Evolutionary conservation across 2,888 invertebrate species (phyloP).

Genomic region (Drosophila falleni): DNA sequence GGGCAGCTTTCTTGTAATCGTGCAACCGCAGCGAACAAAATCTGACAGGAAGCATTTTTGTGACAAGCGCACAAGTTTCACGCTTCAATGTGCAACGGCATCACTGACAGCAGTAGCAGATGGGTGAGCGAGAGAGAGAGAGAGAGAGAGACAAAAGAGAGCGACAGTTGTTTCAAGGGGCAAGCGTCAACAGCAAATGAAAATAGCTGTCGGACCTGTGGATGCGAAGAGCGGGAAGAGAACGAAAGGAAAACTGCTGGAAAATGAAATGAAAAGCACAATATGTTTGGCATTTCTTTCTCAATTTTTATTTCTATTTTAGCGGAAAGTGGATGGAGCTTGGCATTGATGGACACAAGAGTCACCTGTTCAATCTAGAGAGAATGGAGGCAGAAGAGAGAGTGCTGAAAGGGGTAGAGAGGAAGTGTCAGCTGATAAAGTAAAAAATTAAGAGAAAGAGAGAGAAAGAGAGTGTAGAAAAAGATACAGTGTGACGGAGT

Average conservation of each 20-base stretch:
- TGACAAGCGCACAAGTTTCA: slow-evolving; percentile 84
- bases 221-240: background rate
- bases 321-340: slow-evolving; percentile 23
- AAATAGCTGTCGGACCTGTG: slow-evolving; percentile 53
- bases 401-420: background rate
- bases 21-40: slow-evolving; percentile 67
- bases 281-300: slow-evolving; percentile 54
- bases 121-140: background rate
- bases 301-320: slow-evolving; percentile 20
- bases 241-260: slow-evolving; percentile 5
- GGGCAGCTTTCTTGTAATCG: slow-evolving; percentile 31
- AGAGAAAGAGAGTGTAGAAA: background rate
- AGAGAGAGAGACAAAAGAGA: background rate
- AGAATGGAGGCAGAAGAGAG: too few species aligned
- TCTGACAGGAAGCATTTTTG: slow-evolving; percentile 84
- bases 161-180: slow-evolving; percentile 32
- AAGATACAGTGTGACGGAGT: background rate
- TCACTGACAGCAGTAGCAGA: slow-evolving; percentile 34
- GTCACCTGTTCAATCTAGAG: slow-evolving; percentile 22
- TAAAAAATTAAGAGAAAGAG: background rate
- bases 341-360: slow-evolving; percentile 44
- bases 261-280: slow-evolving; percentile 53
- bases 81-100: slow-evolving; percentile 78
- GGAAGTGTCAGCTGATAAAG: background rate
- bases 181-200: slow-evolving; percentile 55